Conservation (phyloP, 2,888 invertebrate genomes). For the Drosophila buzzatii region DNA sequence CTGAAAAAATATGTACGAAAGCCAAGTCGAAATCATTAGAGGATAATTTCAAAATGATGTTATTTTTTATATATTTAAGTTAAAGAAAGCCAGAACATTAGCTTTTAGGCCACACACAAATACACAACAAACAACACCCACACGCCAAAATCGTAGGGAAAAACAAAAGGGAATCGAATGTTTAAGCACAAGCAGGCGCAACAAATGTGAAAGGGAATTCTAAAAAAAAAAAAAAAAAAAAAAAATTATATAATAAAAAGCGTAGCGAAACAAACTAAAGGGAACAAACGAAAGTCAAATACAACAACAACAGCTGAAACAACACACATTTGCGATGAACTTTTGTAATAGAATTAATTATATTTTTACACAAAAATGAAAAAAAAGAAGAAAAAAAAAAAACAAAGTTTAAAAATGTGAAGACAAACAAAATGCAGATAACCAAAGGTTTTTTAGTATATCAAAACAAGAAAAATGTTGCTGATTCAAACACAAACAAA, state of each 20-base stretch:
- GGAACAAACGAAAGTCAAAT: constrained; percentile 61
- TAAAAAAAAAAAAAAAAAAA: constrained; percentile 16
- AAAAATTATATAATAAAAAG: constrained; percentile 23
- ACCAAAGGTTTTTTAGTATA: constrained; percentile 78
- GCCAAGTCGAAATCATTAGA: constrained; percentile 64
- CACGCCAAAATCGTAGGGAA: constrained; percentile 39
- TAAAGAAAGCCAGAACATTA: constrained; percentile 49
- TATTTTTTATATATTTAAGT: constrained; percentile 48
- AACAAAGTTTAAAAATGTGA: constrained; percentile 48
- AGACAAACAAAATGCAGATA: constrained; percentile 66
- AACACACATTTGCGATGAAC: constrained; percentile 56
- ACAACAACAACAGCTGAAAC: constrained; percentile 29
- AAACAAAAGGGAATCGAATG: constrained; percentile 68
- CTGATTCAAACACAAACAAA: constrained; percentile 54
- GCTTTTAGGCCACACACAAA: constrained; percentile 46
- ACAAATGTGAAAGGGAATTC: constrained; percentile 45
- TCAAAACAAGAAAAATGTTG: constrained; percentile 57
- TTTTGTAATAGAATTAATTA: constrained; percentile 63
- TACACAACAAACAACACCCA: constrained; percentile 36
- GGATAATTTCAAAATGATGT: constrained; percentile 31
- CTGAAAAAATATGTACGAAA: constrained; percentile 43
- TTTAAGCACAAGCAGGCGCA: constrained; percentile 66
- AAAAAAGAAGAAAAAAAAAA: constrained; percentile 43
- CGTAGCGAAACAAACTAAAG: constrained; percentile 66
- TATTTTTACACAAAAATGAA: constrained; percentile 58